A percentile compares a stretch with the other conserved stretches of the same genome.
These are phyloP conservation scores for Platycheirus albimanus DNA, from an alignment of 2,888 invertebrate genomes.

Conservation along the genomic window DNA sequence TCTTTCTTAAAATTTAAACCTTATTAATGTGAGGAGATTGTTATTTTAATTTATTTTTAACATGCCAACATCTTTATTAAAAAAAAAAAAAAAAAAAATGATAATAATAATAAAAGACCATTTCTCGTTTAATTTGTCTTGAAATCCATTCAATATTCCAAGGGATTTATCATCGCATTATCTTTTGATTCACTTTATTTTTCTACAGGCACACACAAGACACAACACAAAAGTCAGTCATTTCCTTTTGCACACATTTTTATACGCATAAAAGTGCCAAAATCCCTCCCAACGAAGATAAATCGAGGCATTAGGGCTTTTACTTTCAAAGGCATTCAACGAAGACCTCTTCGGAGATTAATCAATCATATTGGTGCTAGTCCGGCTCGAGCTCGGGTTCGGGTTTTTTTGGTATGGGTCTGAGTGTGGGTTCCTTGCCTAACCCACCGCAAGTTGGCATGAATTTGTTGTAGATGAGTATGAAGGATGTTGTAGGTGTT, in stretches of 20 bases:
- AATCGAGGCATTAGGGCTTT: constrained; percentile 69
- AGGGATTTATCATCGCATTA: constrained; percentile 65
- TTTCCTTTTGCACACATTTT: constrained; percentile 39
- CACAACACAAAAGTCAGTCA: constrained; percentile 44
- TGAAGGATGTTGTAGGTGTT: constrained; percentile 35
- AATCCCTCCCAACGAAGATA: constrained; percentile 53
- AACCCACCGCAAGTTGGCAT: constrained; percentile 22
- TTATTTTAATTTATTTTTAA: neutral
- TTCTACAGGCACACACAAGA: constrained; percentile 1
- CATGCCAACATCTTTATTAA: neutral
- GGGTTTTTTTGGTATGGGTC: neutral
- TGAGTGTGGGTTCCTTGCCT: neutral
- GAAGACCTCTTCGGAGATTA: constrained; percentile 67
- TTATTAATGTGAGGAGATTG: too few species aligned
- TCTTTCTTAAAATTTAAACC: too few species aligned
- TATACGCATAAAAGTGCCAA: constrained; percentile 27
- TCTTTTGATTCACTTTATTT: constrained; percentile 62
- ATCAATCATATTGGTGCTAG: constrained; percentile 71
- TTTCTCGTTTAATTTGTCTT: constrained; percentile 51
- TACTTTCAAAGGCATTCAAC: constrained; percentile 58
- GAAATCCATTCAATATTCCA: constrained; percentile 53
- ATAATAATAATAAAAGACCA: neutral
- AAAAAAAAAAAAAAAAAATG: constrained; percentile 6
- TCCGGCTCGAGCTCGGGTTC: neutral
- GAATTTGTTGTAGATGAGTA: constrained; percentile 30